A percentile compares a stretch with the other conserved stretches of the same genome.
phyloP scores from a whole-genome alignment of 2,888 invertebrate genomes.

The Brassicogethes aeneus region DNA sequence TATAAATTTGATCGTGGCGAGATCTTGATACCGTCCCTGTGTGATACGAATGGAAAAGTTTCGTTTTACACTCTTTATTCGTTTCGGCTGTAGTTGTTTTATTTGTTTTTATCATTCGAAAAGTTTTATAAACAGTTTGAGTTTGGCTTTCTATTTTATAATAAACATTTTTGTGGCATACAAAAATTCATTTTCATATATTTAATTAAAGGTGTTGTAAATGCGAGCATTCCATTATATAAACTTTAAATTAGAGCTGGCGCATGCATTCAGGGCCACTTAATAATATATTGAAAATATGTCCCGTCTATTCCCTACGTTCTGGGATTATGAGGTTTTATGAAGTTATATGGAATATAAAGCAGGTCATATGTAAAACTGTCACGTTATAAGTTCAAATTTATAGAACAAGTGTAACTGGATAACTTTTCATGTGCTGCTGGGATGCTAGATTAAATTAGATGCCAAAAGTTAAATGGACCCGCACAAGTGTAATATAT shows the following conservation, averaged over 20 bases:
- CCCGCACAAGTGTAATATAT: conserved; percentile 12
- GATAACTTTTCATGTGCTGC: conserved; percentile 34
- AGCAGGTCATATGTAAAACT: conserved; percentile 36
- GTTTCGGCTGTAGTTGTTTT: too few species aligned
- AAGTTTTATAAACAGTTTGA: too few species aligned
- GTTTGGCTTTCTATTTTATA: too few species aligned
- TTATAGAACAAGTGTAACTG: conserved; percentile 39
- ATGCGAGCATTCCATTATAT: too few species aligned
- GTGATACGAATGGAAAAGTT: not conserved
- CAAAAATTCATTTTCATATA: too few species aligned
- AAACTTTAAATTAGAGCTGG: too few species aligned
- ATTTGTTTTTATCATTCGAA: too few species aligned
- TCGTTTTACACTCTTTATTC: too few species aligned
- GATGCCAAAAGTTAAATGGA: conserved; percentile 31
- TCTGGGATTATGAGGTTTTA: conserved; percentile 21
- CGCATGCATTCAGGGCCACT: too few species aligned
- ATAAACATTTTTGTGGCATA: too few species aligned
- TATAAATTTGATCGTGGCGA: not conserved
- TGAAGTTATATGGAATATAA: conserved; percentile 31
- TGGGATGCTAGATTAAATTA: conserved; percentile 34
- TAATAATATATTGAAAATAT: not conserved
- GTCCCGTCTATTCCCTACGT: too few species aligned
- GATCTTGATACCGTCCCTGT: not conserved
- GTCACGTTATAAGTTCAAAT: conserved; percentile 37
- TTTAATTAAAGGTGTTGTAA: too few species aligned